These are phyloP conservation scores for Drosophila biarmipes DNA, from an alignment of 1,140 invertebrate genomes.

Conservation along the genomic window DNA sequence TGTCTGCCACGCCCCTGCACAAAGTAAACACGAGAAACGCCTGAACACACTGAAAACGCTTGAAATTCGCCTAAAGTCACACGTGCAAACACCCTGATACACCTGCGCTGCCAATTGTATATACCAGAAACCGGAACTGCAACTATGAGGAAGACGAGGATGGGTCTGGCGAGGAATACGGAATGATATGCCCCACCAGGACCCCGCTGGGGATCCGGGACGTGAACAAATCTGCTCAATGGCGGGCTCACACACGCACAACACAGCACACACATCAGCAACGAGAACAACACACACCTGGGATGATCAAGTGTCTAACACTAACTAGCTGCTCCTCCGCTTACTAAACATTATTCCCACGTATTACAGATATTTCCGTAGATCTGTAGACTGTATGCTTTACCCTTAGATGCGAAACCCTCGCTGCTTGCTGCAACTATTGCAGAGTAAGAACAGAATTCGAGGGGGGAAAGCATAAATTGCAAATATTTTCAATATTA, in stretches of 20 bases:
- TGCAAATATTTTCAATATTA: conserved; percentile 66
- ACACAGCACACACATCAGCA: conserved; percentile 12
- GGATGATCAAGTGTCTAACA: conserved; percentile 64
- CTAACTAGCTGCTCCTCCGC: conserved; percentile 19
- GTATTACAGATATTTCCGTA: conserved; percentile 31
- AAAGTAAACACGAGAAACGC: conserved; percentile 12
- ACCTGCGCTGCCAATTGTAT: conserved; percentile 55
- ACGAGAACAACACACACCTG: conserved; percentile 40
- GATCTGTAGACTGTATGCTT: conserved; percentile 11
- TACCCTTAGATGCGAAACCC: conserved; percentile 6
- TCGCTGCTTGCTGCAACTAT: conserved; percentile 29
- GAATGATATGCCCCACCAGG: background rate
- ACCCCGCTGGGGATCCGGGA: background rate
- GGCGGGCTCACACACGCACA: conserved; percentile 19
- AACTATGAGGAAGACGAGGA: conserved; percentile 1
- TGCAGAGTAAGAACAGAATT: conserved; percentile 20
- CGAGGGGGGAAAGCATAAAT: conserved; percentile 20
- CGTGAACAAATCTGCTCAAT: conserved; percentile 54
- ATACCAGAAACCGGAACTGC: conserved; percentile 31
- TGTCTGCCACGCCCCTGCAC: conserved; percentile 26
- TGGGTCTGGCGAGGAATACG: background rate
- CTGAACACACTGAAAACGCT: background rate
- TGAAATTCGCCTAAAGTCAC: conserved; percentile 1
- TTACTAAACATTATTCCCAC: conserved; percentile 26
- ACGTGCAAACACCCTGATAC: background rate